These are phyloP conservation scores for Eupeodes latifasciatus DNA, from an alignment of 2,888 invertebrate species.

Conservation along the genomic window DNA sequence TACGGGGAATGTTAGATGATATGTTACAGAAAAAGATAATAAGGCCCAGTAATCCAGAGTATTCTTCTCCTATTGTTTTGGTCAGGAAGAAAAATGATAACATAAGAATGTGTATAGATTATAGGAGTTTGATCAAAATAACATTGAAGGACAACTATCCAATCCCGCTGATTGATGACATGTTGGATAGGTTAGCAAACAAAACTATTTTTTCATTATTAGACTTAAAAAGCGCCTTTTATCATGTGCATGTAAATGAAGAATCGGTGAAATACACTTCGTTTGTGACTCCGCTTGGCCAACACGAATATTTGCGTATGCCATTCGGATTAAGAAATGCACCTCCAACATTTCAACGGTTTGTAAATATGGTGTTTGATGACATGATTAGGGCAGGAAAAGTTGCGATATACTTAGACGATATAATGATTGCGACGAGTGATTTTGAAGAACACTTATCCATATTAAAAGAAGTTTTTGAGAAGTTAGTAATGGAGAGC, in stretches of 20 bases:
- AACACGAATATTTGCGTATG: no score
- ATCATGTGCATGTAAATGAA: no score
- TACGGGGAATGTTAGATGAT: constrained; percentile 10
- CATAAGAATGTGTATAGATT: constrained; percentile 46
- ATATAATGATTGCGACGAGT: constrained; percentile 73
- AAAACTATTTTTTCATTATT: constrained; percentile 46
- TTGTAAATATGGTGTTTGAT: no score
- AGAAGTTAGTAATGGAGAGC: no score
- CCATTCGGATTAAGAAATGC: no score
- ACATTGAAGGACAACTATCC: constrained; percentile 59
- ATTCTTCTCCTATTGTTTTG: constrained; percentile 58
- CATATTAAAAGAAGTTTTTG: neutral
- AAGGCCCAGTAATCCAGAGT: constrained; percentile 57
- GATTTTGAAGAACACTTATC: constrained; percentile 41
- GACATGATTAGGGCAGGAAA: no score
- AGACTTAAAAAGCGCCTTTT: neutral
- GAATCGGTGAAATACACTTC: no score
- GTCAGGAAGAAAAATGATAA: constrained; percentile 32
- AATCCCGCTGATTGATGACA: constrained; percentile 57
- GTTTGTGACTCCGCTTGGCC: no score
- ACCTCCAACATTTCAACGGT: no score
- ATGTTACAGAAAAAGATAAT: constrained; percentile 31
- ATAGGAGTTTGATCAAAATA: constrained; percentile 20
- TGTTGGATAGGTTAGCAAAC: constrained; percentile 49
- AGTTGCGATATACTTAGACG: constrained; percentile 67